These are phyloP conservation scores for Acyrthosiphon pisum DNA, from an alignment of 1,140 invertebrate genomes.

Conservation along the genomic window DNA sequence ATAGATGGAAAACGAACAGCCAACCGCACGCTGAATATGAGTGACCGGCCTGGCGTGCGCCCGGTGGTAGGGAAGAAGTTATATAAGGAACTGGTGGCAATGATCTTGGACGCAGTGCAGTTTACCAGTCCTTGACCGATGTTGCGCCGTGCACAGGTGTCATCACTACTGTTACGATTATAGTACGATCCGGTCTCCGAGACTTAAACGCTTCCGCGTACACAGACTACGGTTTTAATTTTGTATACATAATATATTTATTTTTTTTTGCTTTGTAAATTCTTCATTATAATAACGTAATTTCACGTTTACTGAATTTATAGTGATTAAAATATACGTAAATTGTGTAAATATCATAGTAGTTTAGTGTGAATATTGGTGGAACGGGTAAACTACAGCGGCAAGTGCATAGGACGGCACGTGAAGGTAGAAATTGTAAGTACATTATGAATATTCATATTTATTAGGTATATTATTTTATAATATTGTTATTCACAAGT, in stretches of 20 bases:
- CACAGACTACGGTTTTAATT: neutral
- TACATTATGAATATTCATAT: neutral
- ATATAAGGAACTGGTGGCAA: slow-evolving; percentile 54
- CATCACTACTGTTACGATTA: slow-evolving; percentile 19
- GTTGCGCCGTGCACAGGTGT: slow-evolving; percentile 28
- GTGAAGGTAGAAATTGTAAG: slow-evolving; percentile 1
- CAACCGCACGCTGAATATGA: neutral
- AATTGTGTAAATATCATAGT: neutral
- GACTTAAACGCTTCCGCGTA: slow-evolving; percentile 50
- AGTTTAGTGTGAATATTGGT: slow-evolving; percentile 15
- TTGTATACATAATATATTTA: neutral
- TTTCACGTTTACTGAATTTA: neutral
- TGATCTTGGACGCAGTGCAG: slow-evolving; percentile 56
- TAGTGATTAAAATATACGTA: neutral
- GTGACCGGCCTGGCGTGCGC: neutral
- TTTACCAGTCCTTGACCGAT: slow-evolving; percentile 56
- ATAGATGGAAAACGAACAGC: neutral
- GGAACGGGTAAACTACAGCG: neutral
- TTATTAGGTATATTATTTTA: neutral
- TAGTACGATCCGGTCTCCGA: neutral
- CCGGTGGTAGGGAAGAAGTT: slow-evolving; percentile 35
- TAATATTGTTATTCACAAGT: neutral
- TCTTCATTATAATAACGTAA: neutral
- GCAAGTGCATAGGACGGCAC: neutral
- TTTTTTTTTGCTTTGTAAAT: neutral